A percentile compares a stretch with the other conserved stretches of the same genome.
These are phyloP conservation scores for Cyphomyrmex costatus DNA, from an alignment of 1,140 invertebrate species.

Conservation along the genomic window DNA sequence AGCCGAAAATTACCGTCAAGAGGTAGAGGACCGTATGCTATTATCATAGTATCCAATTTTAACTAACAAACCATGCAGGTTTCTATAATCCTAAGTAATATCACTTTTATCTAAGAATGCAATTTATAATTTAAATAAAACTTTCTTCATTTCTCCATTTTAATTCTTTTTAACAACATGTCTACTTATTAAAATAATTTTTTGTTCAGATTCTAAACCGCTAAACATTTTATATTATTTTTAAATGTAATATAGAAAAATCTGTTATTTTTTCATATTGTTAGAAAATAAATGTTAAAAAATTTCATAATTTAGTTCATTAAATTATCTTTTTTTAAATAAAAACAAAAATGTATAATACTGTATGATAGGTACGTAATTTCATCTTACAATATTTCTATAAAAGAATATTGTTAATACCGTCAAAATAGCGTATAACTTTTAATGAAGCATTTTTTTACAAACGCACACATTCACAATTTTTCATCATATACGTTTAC, in stretches of 20 bases:
- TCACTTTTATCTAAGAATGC: slow-evolving; percentile 3
- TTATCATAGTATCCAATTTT: slow-evolving; percentile 20
- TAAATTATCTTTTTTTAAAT: not conserved
- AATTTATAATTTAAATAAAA: too few relatives aligned
- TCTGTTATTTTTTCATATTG: too few relatives aligned
- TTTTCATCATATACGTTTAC: not conserved
- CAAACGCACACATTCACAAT: not conserved
- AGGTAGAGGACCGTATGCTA: not conserved
- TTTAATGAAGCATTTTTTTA: not conserved
- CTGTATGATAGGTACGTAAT: not conserved
- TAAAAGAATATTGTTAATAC: not conserved
- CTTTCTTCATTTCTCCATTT: not conserved
- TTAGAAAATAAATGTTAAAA: not conserved
- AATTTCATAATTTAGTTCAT: slow-evolving; percentile 15
- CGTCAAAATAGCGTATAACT: not conserved
- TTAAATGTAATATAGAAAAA: too few relatives aligned
- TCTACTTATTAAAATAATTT: too few relatives aligned
- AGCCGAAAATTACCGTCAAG: slow-evolving; percentile 53
- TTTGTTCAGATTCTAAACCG: too few relatives aligned
- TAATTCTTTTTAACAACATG: too few relatives aligned
- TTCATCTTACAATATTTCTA: not conserved
- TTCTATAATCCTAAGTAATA: not conserved
- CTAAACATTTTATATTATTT: too few relatives aligned
- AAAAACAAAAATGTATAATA: not conserved
- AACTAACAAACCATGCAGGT: not conserved